These are phyloP conservation scores for Drosophila pseudoananassae DNA, from an alignment of 1,140 invertebrate genomes.

Conservation along the genomic window DNA sequence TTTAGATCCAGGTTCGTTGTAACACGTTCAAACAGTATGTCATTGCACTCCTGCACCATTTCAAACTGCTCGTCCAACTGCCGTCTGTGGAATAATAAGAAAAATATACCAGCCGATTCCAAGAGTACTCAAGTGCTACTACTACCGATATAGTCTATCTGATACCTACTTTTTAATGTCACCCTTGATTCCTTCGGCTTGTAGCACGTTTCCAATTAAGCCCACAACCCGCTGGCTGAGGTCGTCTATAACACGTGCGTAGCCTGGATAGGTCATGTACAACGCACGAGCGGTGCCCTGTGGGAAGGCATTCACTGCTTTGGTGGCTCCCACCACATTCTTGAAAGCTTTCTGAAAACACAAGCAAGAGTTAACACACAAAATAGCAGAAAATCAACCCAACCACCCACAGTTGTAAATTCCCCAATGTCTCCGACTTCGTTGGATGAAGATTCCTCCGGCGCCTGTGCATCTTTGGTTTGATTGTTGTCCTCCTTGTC, in stretches of 20 bases:
- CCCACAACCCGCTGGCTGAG: conserved; percentile 86
- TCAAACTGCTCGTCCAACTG: conserved; percentile 90
- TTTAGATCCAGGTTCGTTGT: conserved; percentile 90
- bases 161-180: conserved; percentile 85
- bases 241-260: conserved; percentile 86
- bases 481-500: not conserved
- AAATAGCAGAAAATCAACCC: no score
- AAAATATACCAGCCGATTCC: not conserved
- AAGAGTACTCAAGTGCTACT: not conserved
- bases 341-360: conserved; percentile 48
- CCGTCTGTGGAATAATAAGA: conserved; percentile 54
- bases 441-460: not conserved
- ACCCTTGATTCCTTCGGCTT: conserved; percentile 86
- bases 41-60: conserved; percentile 90
- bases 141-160: no score
- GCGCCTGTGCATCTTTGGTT: not conserved
- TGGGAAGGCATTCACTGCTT: conserved; percentile 88
- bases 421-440: conserved; percentile 18
- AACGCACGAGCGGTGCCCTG: conserved; percentile 88
- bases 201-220: conserved; percentile 86
- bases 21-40: conserved; percentile 91
- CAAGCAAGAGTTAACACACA: not conserved
- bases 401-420: conserved; percentile 53
- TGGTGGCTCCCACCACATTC: conserved; percentile 86
- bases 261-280: conserved; percentile 89